These are phyloP conservation scores for Coreoperca whiteheadi DNA, from an alignment of 2,113 vertebrate species.

Conservation along the genomic window DNA sequence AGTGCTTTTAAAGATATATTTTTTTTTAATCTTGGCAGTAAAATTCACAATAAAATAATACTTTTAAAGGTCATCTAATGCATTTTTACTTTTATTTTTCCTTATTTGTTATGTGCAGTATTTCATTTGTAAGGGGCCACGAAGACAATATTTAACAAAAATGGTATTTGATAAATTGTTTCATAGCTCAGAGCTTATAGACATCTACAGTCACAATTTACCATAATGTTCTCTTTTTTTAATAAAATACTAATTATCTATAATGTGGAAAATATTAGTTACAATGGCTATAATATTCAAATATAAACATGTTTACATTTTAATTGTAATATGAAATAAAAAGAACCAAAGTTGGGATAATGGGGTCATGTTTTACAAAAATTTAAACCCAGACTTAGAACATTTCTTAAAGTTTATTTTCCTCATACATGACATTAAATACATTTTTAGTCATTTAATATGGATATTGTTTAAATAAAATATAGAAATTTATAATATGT, in stretches of 20 bases:
- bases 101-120: background rate
- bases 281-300: background rate
- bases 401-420: background rate
- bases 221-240: background rate
- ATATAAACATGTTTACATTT: background rate
- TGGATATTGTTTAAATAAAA: background rate
- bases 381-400: background rate
- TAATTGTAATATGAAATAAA: background rate
- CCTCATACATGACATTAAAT: background rate
- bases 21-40: background rate
- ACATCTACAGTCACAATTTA: background rate
- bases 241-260: background rate
- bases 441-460: background rate
- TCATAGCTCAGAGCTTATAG: background rate
- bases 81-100: background rate
- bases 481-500: background rate
- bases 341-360: background rate
- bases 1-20: background rate
- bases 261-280: background rate
- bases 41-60: background rate
- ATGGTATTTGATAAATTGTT: background rate
- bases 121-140: background rate
- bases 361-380: background rate
- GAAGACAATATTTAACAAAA: background rate
- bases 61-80: background rate